Conservation (phyloP, 2,888 invertebrate species). For the Scrobipalpa costella region DNA sequence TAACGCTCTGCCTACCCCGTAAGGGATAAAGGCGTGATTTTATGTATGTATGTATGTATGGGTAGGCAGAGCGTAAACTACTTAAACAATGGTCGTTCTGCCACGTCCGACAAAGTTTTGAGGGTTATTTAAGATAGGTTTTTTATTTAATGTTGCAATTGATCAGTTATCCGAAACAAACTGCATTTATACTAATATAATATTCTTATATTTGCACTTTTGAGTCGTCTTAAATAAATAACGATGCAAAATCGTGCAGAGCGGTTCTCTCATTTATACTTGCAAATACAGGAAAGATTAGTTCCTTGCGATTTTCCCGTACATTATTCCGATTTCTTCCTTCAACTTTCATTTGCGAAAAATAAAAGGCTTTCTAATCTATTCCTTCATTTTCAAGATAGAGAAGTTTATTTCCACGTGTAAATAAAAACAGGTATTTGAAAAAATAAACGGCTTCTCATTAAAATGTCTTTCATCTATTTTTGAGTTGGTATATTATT, state of each 20-base stretch:
- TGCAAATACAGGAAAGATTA: neutral
- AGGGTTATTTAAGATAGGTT: no score
- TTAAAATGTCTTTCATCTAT: conserved; percentile 7
- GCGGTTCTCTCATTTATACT: neutral
- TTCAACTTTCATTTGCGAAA: no score
- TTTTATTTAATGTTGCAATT: neutral
- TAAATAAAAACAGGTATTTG: neutral
- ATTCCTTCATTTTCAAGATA: no score
- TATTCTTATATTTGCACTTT: neutral
- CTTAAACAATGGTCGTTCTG: no score
- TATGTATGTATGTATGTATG: no score
- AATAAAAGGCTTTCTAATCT: no score
- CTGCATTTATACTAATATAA: no score
- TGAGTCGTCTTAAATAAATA: neutral
- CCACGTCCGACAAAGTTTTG: no score
- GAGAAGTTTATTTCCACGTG: no score
- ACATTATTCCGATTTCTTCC: neutral
- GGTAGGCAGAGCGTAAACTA: no score
- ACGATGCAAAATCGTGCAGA: neutral
- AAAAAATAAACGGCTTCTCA: neutral
- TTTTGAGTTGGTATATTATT: conserved; percentile 1
- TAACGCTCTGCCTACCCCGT: no score
- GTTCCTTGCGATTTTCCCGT: neutral
- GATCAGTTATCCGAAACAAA: neutral
- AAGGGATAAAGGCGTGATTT: no score